These are phyloP conservation scores for Morpho deidamia DNA, from an alignment of 2,888 invertebrate species.

Conservation along the genomic window DNA sequence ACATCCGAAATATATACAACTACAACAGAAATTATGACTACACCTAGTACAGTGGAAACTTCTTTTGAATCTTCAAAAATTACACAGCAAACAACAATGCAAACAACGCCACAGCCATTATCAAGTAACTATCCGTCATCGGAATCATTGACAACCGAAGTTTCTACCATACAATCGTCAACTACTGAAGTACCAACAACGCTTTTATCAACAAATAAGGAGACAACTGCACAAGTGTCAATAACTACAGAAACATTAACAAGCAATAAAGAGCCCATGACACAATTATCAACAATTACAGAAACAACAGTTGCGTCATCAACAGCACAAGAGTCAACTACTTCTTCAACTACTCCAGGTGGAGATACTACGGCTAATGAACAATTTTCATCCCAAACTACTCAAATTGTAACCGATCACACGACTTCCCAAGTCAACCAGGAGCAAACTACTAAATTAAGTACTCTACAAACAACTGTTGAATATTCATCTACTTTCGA, in stretches of 20 bases:
- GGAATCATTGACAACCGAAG: slow-evolving; percentile 11
- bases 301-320: slow-evolving; percentile 18
- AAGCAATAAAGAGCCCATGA: slow-evolving; percentile 25
- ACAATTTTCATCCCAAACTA: slow-evolving; percentile 28
- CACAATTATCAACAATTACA: slow-evolving; percentile 30
- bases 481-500: slow-evolving; percentile 22
- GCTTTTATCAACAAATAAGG: slow-evolving; percentile 27
- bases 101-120: slow-evolving; percentile 18
- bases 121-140: slow-evolving; percentile 25
- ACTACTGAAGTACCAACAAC: slow-evolving; percentile 26
- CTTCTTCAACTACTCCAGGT: slow-evolving; percentile 21
- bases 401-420: slow-evolving; percentile 23
- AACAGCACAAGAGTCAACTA: slow-evolving; percentile 13
- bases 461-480: slow-evolving; percentile 15
- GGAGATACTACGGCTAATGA: slow-evolving; percentile 25
- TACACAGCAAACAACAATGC: slow-evolving; percentile 21
- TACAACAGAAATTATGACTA: slow-evolving; percentile 26
- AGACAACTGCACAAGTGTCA: slow-evolving; percentile 18
- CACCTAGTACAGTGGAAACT: slow-evolving; percentile 16
- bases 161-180: slow-evolving; percentile 14
- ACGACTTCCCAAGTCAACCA: slow-evolving; percentile 9
- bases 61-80: slow-evolving; percentile 20
- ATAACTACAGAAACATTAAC: slow-evolving; percentile 11
- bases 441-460: slow-evolving; percentile 28
- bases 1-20: slow-evolving; percentile 27